Conservation (phyloP, 2,797 vertebrate genomes). For the Xenentodon cancila region DNA sequence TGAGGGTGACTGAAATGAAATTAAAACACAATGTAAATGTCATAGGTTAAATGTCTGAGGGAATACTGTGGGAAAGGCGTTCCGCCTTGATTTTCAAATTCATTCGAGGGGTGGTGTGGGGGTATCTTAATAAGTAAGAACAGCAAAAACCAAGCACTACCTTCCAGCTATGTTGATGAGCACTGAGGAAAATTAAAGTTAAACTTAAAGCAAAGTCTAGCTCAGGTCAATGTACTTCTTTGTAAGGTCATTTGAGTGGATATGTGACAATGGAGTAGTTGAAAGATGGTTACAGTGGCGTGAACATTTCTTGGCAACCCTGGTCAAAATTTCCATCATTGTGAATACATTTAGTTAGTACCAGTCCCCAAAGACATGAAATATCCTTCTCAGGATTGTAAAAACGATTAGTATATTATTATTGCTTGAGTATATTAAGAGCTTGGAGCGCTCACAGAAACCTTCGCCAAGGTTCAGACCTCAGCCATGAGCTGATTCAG, state of each 20-base stretch:
- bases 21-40: slow-evolving; percentile 81
- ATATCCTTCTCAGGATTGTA: background rate
- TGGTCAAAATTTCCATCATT: background rate
- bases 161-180: slow-evolving; percentile 20
- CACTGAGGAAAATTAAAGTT: slow-evolving; percentile 21
- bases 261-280: slow-evolving; percentile 54
- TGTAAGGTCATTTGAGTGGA: slow-evolving; percentile 41
- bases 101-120: background rate
- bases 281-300: slow-evolving; percentile 31
- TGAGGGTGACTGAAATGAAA: slow-evolving; percentile 84
- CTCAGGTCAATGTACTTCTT: slow-evolving; percentile 18
- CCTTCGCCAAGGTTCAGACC: no score
- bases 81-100: background rate
- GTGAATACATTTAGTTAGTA: background rate
- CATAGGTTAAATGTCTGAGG: slow-evolving; percentile 32
- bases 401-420: no score
- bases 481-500: no score
- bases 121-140: slow-evolving; percentile 19
- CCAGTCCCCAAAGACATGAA: background rate
- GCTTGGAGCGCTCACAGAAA: no score
- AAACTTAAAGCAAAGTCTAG: slow-evolving; percentile 11
- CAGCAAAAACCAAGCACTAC: slow-evolving; percentile 30
- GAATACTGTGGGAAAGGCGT: slow-evolving; percentile 18
- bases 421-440: no score
- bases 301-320: slow-evolving; percentile 5